Evolutionary conservation across 2,888 invertebrate species (phyloP), one percentile per base, ranked within the genome.

Genomic region (Scrobipalpa costella): DNA sequence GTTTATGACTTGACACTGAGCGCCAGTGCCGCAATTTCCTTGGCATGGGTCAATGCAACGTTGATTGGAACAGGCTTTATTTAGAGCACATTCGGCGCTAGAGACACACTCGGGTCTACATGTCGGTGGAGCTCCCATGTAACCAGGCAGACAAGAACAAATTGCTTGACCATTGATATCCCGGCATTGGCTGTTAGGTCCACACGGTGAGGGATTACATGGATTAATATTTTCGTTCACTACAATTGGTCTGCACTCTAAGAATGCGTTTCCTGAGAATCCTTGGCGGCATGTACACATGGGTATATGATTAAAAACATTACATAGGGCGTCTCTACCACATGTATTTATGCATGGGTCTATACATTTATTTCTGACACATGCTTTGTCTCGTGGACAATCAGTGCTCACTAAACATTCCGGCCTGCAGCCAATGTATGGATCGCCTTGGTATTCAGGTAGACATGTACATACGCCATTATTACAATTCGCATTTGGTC

Each of bases 301-400:
- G 0, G 94, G 93, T 52, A 92, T 83, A 73, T 94, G 93, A 73
- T 93, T 93, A 61, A 95, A 93, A 1, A 96, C 95, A 63, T 93
- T 92, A 75, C 97, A 97, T 57, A 94, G 81, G 3, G 97, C 96
- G 73, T 94, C 94, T 67, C 87, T 85, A 0, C 96, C 97, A 78
- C 97, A 97, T 33, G 95, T 95, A 71, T 94, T 94, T 9, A 93
- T 88, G 75, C 97, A 97, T 36, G 97, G 96, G 83, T 97, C 94
- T 55, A 92, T 78, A 76, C 97, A 97, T 86, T 96, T 96, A 75
- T 94, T 95, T 80, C 92, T 92, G 2, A 94, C 85, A 74, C 96
- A 96, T 44, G 96, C 94, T 77, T 93, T 93, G 74, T 94, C 92
- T 69, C 93, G 92, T 7, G 94, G 84, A 78, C 96, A 97, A 73